A percentile compares a stretch with the other conserved stretches of the same genome.
Evolutionary conservation across 1,140 invertebrate species (phyloP).

Genomic region (Bactericera cockerelli): DNA sequence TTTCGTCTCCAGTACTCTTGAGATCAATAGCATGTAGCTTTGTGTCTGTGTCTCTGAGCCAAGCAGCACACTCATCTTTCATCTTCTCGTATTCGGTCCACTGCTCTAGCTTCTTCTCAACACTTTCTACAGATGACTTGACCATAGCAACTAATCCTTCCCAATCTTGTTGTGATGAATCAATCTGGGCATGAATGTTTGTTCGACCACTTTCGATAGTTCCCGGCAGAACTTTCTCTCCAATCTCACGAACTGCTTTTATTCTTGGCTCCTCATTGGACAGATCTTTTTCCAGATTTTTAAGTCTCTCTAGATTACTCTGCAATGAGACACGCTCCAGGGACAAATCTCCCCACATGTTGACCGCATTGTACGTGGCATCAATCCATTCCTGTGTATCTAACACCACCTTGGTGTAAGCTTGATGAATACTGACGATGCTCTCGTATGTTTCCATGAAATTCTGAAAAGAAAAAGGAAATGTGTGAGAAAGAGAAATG

Average conservation of each 20-base stretch:
- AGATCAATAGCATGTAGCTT: slow-evolving; percentile 78
- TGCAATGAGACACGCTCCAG: slow-evolving; percentile 76
- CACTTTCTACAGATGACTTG: slow-evolving; percentile 51
- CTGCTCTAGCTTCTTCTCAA: slow-evolving; percentile 69
- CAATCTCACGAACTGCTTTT: slow-evolving; percentile 56
- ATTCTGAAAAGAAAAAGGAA: slow-evolving; percentile 23
- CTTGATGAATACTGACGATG: slow-evolving; percentile 81
- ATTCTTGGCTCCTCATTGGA: slow-evolving; percentile 75
- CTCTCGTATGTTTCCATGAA: slow-evolving; percentile 52
- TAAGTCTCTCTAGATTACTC: slow-evolving; percentile 79
- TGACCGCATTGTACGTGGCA: slow-evolving; percentile 67
- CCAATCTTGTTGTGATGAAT: slow-evolving; percentile 79
- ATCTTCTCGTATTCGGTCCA: slow-evolving; percentile 84
- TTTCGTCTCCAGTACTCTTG: slow-evolving; percentile 64
- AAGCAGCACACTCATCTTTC: slow-evolving; percentile 67
- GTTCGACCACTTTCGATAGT: slow-evolving; percentile 72
- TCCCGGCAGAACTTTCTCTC: slow-evolving; percentile 78
- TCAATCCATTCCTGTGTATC: slow-evolving; percentile 85
- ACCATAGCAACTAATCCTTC: slow-evolving; percentile 61
- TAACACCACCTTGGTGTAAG: slow-evolving; percentile 76
- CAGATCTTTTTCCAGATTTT: slow-evolving; percentile 57
- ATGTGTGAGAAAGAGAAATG: too few species aligned
- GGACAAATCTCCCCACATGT: slow-evolving; percentile 71
- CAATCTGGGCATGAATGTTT: slow-evolving; percentile 69
- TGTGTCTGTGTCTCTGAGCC: slow-evolving; percentile 76